phyloP scores from a whole-genome alignment of 2,888 invertebrate genomes.

The Agapostemon virescens region DNA sequence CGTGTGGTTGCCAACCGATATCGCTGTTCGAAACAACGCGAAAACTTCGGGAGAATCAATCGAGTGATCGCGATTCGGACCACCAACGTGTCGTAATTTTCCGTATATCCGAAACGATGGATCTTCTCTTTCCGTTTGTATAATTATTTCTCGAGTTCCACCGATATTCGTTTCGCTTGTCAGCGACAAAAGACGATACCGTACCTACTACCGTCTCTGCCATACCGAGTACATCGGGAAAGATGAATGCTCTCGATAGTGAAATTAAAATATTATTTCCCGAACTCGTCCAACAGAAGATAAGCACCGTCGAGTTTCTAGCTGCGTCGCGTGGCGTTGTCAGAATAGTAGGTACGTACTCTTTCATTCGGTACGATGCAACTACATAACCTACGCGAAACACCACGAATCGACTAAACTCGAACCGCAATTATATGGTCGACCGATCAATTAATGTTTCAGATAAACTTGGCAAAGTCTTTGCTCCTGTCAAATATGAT shows the following conservation, averaged over 20 bases:
- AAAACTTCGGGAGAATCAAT: background rate
- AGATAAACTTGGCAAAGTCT: slow-evolving; percentile 88
- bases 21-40: background rate
- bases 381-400: slow-evolving; percentile 4
- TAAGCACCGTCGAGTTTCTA: slow-evolving; percentile 84
- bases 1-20: background rate
- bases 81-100: background rate
- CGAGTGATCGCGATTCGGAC: background rate
- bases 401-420: background rate
- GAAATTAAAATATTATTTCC: slow-evolving; percentile 80
- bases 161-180: background rate
- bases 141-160: background rate
- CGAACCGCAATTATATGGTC: background rate
- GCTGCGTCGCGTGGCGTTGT: slow-evolving; percentile 84
- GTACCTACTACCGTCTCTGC: too few relatives aligned
- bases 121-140: background rate
- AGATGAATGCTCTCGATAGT: slow-evolving; percentile 54
- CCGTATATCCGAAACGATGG: background rate
- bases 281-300: slow-evolving; percentile 82
- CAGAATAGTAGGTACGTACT: slow-evolving; percentile 84
- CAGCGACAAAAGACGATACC: background rate
- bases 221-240: background rate
- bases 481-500: slow-evolving; percentile 88
- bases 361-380: background rate
- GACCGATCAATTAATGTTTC: slow-evolving; percentile 57